These are phyloP conservation scores for Phyllotis vaccarum DNA, from an alignment of 2,797 vertebrate genomes.

Conservation along the genomic window DNA sequence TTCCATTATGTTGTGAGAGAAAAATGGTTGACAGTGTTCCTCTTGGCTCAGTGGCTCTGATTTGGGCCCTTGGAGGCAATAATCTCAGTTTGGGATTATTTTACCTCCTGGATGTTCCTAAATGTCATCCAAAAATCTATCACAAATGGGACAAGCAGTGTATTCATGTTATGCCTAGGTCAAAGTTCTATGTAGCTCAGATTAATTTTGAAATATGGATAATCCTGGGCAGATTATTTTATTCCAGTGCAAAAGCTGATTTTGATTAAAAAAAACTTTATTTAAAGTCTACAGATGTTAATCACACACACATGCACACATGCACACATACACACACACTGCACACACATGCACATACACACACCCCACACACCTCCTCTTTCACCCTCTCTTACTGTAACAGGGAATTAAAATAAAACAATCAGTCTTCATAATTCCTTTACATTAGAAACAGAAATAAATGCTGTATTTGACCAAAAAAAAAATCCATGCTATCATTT, in stretches of 20 bases:
- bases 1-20: neutral
- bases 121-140: neutral
- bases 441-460: slow-evolving; percentile 14
- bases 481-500: neutral
- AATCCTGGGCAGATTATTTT: slow-evolving; percentile 16
- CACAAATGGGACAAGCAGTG: neutral
- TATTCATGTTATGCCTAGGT: slow-evolving; percentile 10
- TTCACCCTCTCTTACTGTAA: neutral
- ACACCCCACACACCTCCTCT: neutral
- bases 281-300: neutral
- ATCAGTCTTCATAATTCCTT: neutral
- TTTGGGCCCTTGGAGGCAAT: neutral
- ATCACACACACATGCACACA: neutral
- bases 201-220: slow-evolving; percentile 36
- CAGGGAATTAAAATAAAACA: slow-evolving; percentile 43
- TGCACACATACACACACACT: no score
- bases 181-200: neutral
- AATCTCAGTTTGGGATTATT: neutral
- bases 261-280: slow-evolving; percentile 2
- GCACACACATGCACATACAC: no score
- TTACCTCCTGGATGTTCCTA: neutral
- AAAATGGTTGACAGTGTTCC: neutral
- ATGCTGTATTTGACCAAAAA: neutral
- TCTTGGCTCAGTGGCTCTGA: neutral
- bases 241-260: neutral